Evolutionary conservation across 2,113 vertebrate species (phyloP), one percentile per base, ranked within the genome.

Genomic region (Cinclus cinclus): DNA sequence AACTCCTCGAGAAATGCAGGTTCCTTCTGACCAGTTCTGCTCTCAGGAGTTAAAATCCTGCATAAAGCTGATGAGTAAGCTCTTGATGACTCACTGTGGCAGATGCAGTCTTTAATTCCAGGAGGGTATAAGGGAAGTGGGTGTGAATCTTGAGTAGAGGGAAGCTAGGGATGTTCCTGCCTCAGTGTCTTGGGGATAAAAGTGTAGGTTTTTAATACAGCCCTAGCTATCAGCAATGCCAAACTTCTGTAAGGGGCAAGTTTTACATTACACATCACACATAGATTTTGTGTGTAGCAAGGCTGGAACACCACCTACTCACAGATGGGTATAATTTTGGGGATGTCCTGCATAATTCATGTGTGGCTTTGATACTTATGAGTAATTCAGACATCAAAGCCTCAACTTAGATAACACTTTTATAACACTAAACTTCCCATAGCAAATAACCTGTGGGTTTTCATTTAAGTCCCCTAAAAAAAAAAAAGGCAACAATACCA

Each of bases 311-410:
- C 95, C 93, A 90, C 94, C 96, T 95, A 96, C 95, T 97, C 93
- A 94, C 78, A 92, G 90, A 97, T 96, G 95, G 92, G 92, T 94
- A 90, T 96, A 75, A 96, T 96, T 96, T 96, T 94, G 89, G 95
- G 93, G 94, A 96, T 95, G 93, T 95, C 96, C 94, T 97, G 91
- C 90, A 97, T 96, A 95, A 97, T 97, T 96, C 95, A 94, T 95
- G 68, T 93, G 86, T 94, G 90, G 92, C 95, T 96, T 95, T 96
- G 93, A 95, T 96, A 97, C 87, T 96, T 92, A 95, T 94, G 87
- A 95, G 94, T 94, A 97, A 96, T 96, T 95, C 90, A 94, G 74
- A 95, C 95, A 96, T 96, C 95, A 96, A 95, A 95, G 96, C 77
- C 62, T 87, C 68, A 94, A 87, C 88, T 94, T 96, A 95, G 95